phyloP scores from a whole-genome alignment of 1,140 invertebrate genomes.

The Hermetia illucens region DNA sequence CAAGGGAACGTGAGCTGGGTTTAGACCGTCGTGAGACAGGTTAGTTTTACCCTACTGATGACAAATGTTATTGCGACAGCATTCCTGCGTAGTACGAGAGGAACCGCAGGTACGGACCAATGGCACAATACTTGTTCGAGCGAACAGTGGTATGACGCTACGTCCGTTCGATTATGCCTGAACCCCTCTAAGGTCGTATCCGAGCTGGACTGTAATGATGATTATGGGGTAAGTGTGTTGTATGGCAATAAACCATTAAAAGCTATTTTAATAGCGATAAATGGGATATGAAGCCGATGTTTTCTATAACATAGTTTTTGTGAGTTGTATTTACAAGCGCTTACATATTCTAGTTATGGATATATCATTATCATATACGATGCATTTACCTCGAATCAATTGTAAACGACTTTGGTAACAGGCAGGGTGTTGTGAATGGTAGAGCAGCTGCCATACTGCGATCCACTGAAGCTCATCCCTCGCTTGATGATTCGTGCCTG shows the following conservation, averaged over 20 bases:
- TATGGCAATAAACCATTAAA: constrained; percentile 2
- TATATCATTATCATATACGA: constrained; percentile 9
- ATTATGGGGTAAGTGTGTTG: constrained; percentile 1
- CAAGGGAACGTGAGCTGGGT: constrained; percentile 62
- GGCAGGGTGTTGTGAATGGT: constrained; percentile 14
- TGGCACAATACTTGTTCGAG: constrained; percentile 42
- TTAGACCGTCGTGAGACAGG: constrained; percentile 69
- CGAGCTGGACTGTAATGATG: constrained; percentile 2
- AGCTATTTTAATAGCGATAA: too few species aligned
- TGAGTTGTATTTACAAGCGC: too few species aligned
- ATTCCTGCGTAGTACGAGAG: constrained; percentile 56
- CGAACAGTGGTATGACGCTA: constrained; percentile 6
- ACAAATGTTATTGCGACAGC: constrained; percentile 37
- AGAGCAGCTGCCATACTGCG: constrained; percentile 13
- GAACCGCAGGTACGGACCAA: constrained; percentile 68
- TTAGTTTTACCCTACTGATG: constrained; percentile 56
- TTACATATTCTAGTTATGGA: too few species aligned
- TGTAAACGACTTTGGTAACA: constrained; percentile 16
- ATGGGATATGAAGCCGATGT: too few species aligned
- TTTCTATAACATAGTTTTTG: too few species aligned
- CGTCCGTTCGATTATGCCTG: constrained; percentile 6
- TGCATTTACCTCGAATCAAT: constrained; percentile 8
- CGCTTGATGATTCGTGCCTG: constrained; percentile 33
- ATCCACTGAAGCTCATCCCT: constrained; percentile 12
- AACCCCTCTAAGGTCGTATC: constrained; percentile 6